Evolutionary conservation across 1,140 invertebrate genomes (phyloP), one percentile per base, ranked within the genome.

Genomic region (Drosophila persimilis): DNA sequence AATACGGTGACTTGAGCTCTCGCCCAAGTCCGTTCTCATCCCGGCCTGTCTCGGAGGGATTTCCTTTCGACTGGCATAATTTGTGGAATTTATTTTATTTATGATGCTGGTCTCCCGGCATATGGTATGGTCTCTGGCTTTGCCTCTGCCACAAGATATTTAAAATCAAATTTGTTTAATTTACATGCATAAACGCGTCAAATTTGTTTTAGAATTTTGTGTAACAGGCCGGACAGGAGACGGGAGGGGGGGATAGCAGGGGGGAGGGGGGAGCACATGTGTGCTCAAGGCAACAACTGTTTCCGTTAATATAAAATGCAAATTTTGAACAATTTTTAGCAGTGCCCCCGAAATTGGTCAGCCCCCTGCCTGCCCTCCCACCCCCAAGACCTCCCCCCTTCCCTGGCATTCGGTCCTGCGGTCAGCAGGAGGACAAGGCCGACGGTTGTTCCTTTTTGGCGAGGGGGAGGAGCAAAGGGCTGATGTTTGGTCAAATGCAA

Each of bases 91-190:
- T 63, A 71, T 65, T 80, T 67, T 77, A 76, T 83, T 80, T 72
- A 76, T 80, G 71, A 51, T 47, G 46, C 46, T 58, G 39, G 45
- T 53, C 47, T 31, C 15, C 22, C 20, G 50, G 56, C 76, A 62
- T 55, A 67, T 73, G 73, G 58, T 24, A 53, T 41, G 50, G 31
- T 47, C 73, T 56, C 67, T 29, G 29, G 6, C 29, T 29, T 29
- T 45, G 47, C 55, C 66, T 69, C 50, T 70, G 80, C 77, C 81
- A 86, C 62, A 86, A 88, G 83, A 88, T 83, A 88, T 88, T 88
- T 88, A 89, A 88, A 88, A 88, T 88, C 83, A 88, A 88, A 88
- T 88, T 88, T 88, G 83, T 83, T 88, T 81, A 88, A 88, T 88
- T 88, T 88, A 88, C 83, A 88, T 88, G 78, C 83, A 88, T 88